Conservation (phyloP, 2,888 invertebrate species). For the Erebia ligea region DNA sequence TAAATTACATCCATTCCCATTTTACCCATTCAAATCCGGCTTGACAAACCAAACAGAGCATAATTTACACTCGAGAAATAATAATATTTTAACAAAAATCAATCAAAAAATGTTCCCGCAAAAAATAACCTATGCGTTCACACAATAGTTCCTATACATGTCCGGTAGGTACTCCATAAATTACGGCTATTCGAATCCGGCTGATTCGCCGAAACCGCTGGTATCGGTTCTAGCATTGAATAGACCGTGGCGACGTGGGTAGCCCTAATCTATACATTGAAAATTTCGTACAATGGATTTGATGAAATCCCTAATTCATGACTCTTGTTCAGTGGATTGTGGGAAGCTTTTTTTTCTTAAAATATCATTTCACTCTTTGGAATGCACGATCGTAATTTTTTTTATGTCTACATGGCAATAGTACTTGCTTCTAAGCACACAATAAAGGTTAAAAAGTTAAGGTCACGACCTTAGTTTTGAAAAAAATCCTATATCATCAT, state of each 20-base stretch:
- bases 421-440: too few relatives aligned
- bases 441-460: too few relatives aligned
- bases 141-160: not conserved
- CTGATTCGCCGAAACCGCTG: conserved; percentile 2
- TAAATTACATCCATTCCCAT: not conserved
- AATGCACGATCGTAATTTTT: too few relatives aligned
- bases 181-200: not conserved
- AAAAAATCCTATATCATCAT: too few relatives aligned
- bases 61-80: not conserved
- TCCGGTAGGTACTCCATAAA: conserved; percentile 1
- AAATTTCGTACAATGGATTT: conserved; percentile 3
- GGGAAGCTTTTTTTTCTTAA: too few relatives aligned
- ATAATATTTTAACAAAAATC: not conserved
- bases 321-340: not conserved
- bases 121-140: not conserved
- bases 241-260: not conserved
- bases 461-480: too few relatives aligned
- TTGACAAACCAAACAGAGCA: not conserved
- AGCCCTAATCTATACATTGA: not conserved
- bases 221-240: not conserved
- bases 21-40: conserved; percentile 5
- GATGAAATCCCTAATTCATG: not conserved
- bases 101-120: not conserved
- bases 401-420: too few relatives aligned
- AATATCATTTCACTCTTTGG: too few relatives aligned